Conservation (phyloP, 2,888 invertebrate genomes). For the Drosophila incognita region DNA sequence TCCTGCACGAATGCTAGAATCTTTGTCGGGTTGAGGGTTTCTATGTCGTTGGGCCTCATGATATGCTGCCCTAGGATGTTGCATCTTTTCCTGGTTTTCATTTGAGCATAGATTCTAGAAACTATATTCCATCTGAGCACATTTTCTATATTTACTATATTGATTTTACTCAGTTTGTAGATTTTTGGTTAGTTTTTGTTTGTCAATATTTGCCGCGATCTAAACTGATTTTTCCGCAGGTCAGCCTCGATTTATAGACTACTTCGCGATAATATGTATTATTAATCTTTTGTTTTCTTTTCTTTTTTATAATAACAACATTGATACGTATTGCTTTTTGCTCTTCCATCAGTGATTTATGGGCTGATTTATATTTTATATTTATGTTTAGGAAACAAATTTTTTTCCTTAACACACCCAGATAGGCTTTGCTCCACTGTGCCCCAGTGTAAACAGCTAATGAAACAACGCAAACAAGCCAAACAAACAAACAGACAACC, state of each 20-base stretch:
- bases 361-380: background rate
- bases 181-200: background rate
- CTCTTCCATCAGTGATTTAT: background rate
- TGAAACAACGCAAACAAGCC: conserved; percentile 69
- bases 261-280: background rate
- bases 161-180: background rate
- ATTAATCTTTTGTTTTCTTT: background rate
- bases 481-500: conserved; percentile 11
- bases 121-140: background rate
- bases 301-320: background rate
- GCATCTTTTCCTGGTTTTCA: background rate
- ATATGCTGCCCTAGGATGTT: too few relatives aligned
- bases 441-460: conserved; percentile 36
- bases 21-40: too few relatives aligned
- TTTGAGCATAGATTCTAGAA: background rate
- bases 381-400: background rate
- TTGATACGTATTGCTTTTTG: background rate
- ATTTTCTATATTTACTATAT: too few relatives aligned
- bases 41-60: too few relatives aligned
- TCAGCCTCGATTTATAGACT: background rate
- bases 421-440: conserved; percentile 31
- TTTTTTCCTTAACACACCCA: background rate
- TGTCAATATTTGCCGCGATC: too few relatives aligned
- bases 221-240: too few relatives aligned
- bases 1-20: too few relatives aligned